Base-by-base conservation (phyloP, 2,888 invertebrate species). In the Calameuta idolon region DNA sequence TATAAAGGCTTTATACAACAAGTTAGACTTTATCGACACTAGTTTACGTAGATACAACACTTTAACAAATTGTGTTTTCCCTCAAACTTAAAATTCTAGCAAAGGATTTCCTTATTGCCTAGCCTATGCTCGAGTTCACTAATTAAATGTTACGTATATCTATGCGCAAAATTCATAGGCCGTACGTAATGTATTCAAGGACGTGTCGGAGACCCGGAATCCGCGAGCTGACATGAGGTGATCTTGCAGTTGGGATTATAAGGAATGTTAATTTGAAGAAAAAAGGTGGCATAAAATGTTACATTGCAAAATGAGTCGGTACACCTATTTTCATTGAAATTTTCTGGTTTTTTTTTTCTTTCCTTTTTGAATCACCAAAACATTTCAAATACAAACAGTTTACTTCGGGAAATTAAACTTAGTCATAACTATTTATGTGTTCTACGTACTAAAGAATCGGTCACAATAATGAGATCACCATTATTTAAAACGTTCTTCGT, bases 1-100 rank as follows among this genome's bases (percentile, higher is more conserved):
- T 85, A 85, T 84, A 81, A 83, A 85, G 83, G 84, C 85, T 87
- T 87, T 85, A 84, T 87, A 87, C 85, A 87, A 77, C 75, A 71
- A 82, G 79, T 81, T 79, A 82, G 83, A 55, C 81, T 76, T 79
- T 79, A 82, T 81, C 78, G 78, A 80, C 79, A 37, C 34, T 74
- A 33, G 23, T 33, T 74, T 74, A 37, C 74, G 37, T 35, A 74
- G 74, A n/a, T 74, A n/a, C 11, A 34, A 35, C 34, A 35, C 34
- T 74, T 71, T 35, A n/a, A 74, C 74, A 37, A 35, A 30, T 12
- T 23, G 34, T 74, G 34, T 33, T 33, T n/a, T 37, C 35, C 37
- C 55, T 55, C 37, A 37, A 74, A 74, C 74, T 35, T 74, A 74
- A 15, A 35, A 15, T 74, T 30, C 74, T 74, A 74, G 9, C 55